Conservation (phyloP, 2,888 invertebrate species). For the Epinotia bilunana region DNA sequence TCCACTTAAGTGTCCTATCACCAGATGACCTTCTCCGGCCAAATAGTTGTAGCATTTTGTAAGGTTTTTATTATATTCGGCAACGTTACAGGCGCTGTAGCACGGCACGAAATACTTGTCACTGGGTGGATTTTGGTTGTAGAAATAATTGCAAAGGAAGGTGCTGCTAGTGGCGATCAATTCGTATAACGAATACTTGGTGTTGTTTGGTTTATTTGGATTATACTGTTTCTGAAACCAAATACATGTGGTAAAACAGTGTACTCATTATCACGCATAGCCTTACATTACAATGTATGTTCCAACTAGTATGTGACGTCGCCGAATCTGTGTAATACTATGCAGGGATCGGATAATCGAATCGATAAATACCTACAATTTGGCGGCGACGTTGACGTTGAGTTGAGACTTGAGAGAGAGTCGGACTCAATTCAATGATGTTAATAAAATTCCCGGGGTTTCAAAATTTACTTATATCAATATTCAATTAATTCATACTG, state of each 20-base stretch:
- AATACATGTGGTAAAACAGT: background rate
- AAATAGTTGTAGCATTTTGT: slow-evolving; percentile 6
- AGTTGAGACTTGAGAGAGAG: too few species aligned
- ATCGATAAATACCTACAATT: too few species aligned
- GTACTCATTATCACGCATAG: background rate
- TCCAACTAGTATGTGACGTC: too few species aligned
- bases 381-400: too few species aligned
- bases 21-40: slow-evolving; percentile 38
- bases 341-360: too few species aligned
- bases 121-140: background rate
- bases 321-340: too few species aligned
- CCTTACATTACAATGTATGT: too few species aligned
- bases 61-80: background rate
- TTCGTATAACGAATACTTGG: background rate
- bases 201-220: background rate
- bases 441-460: too few species aligned
- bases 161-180: background rate
- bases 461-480: too few species aligned
- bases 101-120: slow-evolving; percentile 51
- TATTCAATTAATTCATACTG: too few species aligned
- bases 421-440: too few species aligned
- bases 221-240: background rate
- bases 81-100: slow-evolving; percentile 20
- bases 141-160: background rate
- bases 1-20: slow-evolving; percentile 23